phyloP scores from a whole-genome alignment of 2,113 vertebrate genomes.

The Verasper variegatus region DNA sequence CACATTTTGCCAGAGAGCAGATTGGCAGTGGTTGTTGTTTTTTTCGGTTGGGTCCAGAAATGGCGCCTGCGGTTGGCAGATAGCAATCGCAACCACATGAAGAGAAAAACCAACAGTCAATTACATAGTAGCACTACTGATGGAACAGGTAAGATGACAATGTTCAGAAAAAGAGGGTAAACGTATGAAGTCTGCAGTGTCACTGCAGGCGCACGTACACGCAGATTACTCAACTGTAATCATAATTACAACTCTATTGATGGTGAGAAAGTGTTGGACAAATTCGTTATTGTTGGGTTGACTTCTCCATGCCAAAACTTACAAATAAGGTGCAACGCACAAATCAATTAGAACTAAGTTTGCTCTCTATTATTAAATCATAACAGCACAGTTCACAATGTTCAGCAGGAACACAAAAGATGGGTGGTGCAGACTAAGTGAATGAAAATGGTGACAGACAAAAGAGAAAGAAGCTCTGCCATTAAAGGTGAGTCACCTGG shows the following conservation, averaged over 20 bases:
- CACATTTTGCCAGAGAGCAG: slow-evolving; percentile 64
- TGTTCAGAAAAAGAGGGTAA: no score
- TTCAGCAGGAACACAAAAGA: background rate
- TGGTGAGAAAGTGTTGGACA: background rate
- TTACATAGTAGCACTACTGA: slow-evolving; percentile 51
- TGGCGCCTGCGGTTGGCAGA: slow-evolving; percentile 76
- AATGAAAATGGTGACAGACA: background rate
- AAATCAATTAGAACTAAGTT: background rate
- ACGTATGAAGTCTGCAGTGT: background rate
- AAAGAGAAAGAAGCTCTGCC: background rate
- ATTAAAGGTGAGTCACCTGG: slow-evolving; percentile 29
- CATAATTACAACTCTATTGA: background rate
- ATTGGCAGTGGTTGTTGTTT: slow-evolving; percentile 30
- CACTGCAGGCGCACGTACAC: background rate
- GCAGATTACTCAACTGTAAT: background rate
- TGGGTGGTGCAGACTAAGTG: background rate
- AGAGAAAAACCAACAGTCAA: slow-evolving; percentile 74
- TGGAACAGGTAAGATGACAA: slow-evolving; percentile 29
- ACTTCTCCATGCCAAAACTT: background rate
- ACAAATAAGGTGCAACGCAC: background rate
- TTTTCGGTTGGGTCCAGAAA: slow-evolving; percentile 51
- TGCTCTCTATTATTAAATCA: background rate
- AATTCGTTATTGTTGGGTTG: background rate
- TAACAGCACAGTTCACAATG: background rate
- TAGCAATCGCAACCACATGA: slow-evolving; percentile 81